Conservation (phyloP, 1,140 invertebrate species). For the Camponotus vicinus region DNA sequence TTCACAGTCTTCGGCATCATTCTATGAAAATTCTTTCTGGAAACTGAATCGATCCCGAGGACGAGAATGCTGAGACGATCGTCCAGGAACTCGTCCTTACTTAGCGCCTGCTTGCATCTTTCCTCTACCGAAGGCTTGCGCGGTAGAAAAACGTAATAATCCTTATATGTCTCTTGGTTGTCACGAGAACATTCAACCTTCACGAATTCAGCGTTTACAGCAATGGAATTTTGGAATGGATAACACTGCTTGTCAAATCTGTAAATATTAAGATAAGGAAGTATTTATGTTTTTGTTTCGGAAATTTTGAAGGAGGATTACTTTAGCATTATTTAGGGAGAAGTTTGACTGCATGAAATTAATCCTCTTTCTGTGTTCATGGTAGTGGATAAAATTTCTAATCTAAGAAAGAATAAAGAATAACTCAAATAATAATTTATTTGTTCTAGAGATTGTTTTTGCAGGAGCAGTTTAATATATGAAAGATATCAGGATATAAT, state of each 20-base stretch:
- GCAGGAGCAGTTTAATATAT: neutral
- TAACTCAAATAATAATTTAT: neutral
- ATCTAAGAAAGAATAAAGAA: neutral
- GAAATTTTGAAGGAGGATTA: neutral
- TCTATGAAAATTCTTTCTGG: conserved; percentile 93
- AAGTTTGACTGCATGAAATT: neutral
- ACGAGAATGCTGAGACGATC: conserved; percentile 89
- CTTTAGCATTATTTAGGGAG: neutral
- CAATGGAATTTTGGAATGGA: conserved; percentile 82
- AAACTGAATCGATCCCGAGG: conserved; percentile 95
- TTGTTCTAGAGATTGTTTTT: neutral
- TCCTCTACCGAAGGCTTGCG: conserved; percentile 83
- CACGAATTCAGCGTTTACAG: conserved; percentile 88
- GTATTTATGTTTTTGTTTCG: neutral
- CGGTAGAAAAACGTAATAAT: conserved; percentile 90
- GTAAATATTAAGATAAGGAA: conserved; percentile 25
- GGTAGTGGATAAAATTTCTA: neutral
- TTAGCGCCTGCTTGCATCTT: conserved; percentile 64
- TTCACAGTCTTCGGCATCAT: conserved; percentile 91
- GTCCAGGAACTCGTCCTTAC: conserved; percentile 59
- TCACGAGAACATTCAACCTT: conserved; percentile 87
- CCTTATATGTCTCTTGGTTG: conserved; percentile 87
- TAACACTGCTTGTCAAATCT: conserved; percentile 84
- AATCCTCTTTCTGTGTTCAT: neutral
- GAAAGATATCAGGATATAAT: neutral